Percentiles rank a stretch among this genome's conserved stretches.
Conservation (phyloP, 2,797 vertebrate genomes). For the Lindbergichthys nudifrons region DNA sequence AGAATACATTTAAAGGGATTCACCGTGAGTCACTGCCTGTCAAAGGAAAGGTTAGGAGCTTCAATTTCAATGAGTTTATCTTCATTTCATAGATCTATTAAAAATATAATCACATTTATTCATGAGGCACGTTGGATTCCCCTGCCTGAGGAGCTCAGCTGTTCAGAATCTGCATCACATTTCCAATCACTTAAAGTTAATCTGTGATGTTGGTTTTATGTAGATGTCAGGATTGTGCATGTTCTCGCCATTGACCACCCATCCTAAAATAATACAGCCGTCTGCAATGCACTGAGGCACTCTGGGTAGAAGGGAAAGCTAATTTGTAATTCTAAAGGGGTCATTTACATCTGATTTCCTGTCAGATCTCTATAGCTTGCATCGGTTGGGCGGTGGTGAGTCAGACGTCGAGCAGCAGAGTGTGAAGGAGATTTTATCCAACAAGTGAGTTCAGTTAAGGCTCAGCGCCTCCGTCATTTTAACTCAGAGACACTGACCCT, state of each 20-base stretch:
- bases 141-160: slow-evolving; percentile 9
- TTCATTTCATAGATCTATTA: not conserved
- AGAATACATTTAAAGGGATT: slow-evolving; percentile 2
- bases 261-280: slow-evolving; percentile 19
- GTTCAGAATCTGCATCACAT: not conserved
- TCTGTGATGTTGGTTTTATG: not conserved
- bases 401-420: slow-evolving; percentile 44
- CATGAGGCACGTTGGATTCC: not conserved
- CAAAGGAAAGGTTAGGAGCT: slow-evolving; percentile 7
- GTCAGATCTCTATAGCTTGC: slow-evolving; percentile 53
- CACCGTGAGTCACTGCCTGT: not conserved
- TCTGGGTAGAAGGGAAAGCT: slow-evolving; percentile 25
- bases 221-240: slow-evolving; percentile 13
- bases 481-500: not conserved
- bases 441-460: slow-evolving; percentile 48
- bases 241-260: not conserved
- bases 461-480: slow-evolving; percentile 51
- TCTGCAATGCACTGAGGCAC: not conserved
- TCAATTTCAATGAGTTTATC: slow-evolving; percentile 11
- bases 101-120: slow-evolving; percentile 7
- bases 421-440: slow-evolving; percentile 55
- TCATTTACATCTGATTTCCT: slow-evolving; percentile 45
- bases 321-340: slow-evolving; percentile 7
- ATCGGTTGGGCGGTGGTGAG: slow-evolving; percentile 43
- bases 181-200: slow-evolving; percentile 26